A percentile compares a stretch with the other conserved stretches of the same genome.
Conservation (phyloP, 1,140 invertebrate genomes). For the Holcopasites calliopsidis region DNA sequence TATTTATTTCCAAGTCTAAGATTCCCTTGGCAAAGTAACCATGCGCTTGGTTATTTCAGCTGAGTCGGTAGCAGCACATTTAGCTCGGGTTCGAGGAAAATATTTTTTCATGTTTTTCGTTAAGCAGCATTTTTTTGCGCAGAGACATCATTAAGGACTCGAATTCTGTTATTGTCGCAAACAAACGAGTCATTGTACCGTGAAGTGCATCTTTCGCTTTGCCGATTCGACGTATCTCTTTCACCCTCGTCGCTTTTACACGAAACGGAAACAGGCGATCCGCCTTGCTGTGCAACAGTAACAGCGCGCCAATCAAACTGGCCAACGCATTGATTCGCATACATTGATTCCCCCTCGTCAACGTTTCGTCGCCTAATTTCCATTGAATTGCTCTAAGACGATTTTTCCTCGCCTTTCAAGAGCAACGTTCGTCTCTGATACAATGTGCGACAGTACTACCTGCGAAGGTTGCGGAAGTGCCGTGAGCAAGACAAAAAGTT, state of each 20-base stretch:
- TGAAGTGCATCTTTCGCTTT: not conserved
- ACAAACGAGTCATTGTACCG: not conserved
- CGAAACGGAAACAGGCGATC: slow-evolving; percentile 4
- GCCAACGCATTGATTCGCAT: slow-evolving; percentile 15
- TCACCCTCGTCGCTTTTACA: not conserved
- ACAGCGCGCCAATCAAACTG: slow-evolving; percentile 25
- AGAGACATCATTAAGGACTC: not conserved
- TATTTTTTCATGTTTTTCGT: too few species aligned
- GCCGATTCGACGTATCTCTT: not conserved
- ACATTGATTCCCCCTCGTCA: slow-evolving; percentile 10
- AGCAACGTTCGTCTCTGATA: not conserved
- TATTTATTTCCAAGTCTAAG: slow-evolving; percentile 1
- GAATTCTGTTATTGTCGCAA: not conserved
- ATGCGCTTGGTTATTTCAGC: too few species aligned
- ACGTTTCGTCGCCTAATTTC: not conserved
- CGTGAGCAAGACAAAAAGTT: slow-evolving; percentile 5
- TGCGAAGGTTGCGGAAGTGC: not conserved
- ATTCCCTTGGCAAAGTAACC: not conserved
- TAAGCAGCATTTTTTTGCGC: too few species aligned
- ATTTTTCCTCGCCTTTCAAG: not conserved
- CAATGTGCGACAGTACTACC: slow-evolving; percentile 29
- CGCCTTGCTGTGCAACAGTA: not conserved
- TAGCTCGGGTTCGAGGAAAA: not conserved
- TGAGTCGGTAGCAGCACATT: too few species aligned
- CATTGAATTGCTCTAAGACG: slow-evolving; percentile 27